A percentile compares a stretch with the other conserved stretches of the same genome.
phyloP scores from a whole-genome alignment of 2,888 invertebrate species.

The Tiphia femorata region DNA sequence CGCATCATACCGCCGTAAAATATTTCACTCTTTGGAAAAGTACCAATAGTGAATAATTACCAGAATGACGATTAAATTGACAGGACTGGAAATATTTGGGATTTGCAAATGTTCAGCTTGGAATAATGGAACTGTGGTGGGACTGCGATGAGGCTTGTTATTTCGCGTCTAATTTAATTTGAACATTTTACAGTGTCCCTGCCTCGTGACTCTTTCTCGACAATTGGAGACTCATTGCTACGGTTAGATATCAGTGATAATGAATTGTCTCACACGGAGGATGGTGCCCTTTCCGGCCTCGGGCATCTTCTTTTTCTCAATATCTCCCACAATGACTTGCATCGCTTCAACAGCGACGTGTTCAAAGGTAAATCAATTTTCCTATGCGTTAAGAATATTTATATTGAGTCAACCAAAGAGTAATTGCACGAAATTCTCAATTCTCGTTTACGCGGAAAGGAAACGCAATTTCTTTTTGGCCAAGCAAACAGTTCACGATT shows the following conservation, averaged over 20 bases:
- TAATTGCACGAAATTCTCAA: no score
- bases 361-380: conserved; percentile 73
- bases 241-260: conserved; percentile 85
- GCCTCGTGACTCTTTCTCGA: conserved; percentile 75
- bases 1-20: no score
- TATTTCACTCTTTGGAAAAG: no score
- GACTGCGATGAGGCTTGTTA: not conserved
- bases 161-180: not conserved
- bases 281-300: conserved; percentile 80
- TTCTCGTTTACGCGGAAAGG: no score
- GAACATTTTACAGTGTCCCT: conserved; percentile 74
- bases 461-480: no score
- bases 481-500: no score
- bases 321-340: conserved; percentile 83
- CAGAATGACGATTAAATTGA: no score
- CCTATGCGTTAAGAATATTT: no score
- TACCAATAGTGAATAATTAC: no score
- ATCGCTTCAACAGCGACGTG: conserved; percentile 86
- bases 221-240: conserved; percentile 72
- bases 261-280: conserved; percentile 81
- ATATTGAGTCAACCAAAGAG: no score
- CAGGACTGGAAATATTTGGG: not conserved
- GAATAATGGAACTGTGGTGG: not conserved
- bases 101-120: not conserved
- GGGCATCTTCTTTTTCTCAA: conserved; percentile 78